A percentile compares a stretch with the other conserved stretches of the same genome.
Evolutionary conservation across 2,888 invertebrate genomes (phyloP).

Genomic region (Seira ritae): DNA sequence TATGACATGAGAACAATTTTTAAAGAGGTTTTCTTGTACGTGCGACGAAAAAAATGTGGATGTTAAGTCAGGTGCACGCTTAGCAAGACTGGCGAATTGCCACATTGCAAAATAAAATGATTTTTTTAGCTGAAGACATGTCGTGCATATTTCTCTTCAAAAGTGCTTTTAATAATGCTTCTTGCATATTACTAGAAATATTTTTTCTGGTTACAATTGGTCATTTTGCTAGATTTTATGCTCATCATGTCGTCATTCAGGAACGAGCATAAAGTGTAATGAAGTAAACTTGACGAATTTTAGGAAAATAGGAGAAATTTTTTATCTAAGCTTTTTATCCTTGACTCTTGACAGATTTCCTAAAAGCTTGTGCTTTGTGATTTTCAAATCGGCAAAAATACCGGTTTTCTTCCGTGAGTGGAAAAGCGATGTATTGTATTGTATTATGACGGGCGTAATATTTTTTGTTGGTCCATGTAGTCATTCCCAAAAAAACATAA

Average conservation of each 20-base stretch:
- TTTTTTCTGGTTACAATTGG: conserved; percentile 39
- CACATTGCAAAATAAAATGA: conserved; percentile 41
- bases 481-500: neutral
- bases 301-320: conserved; percentile 38
- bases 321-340: conserved; percentile 53
- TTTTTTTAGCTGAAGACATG: conserved; percentile 46
- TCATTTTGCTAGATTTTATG: conserved; percentile 50
- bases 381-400: conserved; percentile 52
- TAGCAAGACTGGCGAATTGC: conserved; percentile 47
- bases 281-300: neutral
- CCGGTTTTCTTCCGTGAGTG: conserved; percentile 40
- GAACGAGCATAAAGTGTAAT: conserved; percentile 25
- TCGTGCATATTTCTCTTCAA: conserved; percentile 36
- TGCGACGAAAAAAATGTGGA: neutral
- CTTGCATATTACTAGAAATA: conserved; percentile 38
- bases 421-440: conserved; percentile 23
- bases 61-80: neutral
- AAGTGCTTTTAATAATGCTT: conserved; percentile 24
- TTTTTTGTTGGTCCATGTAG: neutral
- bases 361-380: conserved; percentile 44
- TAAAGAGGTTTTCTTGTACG: neutral
- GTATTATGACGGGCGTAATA: neutral
- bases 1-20: conserved; percentile 8
- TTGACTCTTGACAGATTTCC: conserved; percentile 61
- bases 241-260: conserved; percentile 53